These are phyloP conservation scores for Sesia apiformis DNA, from an alignment of 2,888 invertebrate species.

Conservation along the genomic window DNA sequence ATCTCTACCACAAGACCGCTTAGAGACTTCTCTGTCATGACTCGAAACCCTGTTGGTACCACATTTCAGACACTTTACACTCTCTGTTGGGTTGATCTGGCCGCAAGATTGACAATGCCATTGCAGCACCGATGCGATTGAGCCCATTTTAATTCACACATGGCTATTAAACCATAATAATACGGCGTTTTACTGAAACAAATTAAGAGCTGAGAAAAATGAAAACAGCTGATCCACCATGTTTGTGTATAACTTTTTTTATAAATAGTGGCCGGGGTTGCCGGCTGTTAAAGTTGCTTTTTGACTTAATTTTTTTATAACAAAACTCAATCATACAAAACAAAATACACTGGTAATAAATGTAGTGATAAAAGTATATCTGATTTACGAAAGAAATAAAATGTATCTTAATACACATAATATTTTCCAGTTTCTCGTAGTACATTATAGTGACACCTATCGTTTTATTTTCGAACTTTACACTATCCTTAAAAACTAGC, in stretches of 20 bases:
- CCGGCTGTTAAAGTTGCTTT: neutral
- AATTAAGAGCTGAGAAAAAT: constrained; percentile 51
- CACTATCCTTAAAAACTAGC: no score
- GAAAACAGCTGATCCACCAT: constrained; percentile 78
- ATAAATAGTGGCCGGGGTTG: neutral
- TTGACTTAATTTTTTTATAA: neutral
- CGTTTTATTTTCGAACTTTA: no score
- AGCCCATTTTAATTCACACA: constrained; percentile 84
- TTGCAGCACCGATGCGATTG: constrained; percentile 94
- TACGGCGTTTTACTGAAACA: constrained; percentile 60
- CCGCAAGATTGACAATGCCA: constrained; percentile 93
- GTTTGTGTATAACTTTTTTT: constrained; percentile 67
- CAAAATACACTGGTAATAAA: no score
- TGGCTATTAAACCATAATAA: constrained; percentile 72
- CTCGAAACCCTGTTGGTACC: constrained; percentile 78
- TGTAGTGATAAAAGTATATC: no score
- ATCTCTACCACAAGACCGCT: constrained; percentile 49
- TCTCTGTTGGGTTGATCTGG: constrained; percentile 91
- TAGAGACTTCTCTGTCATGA: constrained; percentile 68
- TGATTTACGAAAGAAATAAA: no score
- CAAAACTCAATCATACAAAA: no score
- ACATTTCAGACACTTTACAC: constrained; percentile 88
- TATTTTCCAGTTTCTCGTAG: no score
- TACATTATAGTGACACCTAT: no score
- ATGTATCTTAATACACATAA: no score